These are phyloP conservation scores for Falco concolor DNA, from an alignment of 2,797 vertebrate genomes.

Conservation along the genomic window DNA sequence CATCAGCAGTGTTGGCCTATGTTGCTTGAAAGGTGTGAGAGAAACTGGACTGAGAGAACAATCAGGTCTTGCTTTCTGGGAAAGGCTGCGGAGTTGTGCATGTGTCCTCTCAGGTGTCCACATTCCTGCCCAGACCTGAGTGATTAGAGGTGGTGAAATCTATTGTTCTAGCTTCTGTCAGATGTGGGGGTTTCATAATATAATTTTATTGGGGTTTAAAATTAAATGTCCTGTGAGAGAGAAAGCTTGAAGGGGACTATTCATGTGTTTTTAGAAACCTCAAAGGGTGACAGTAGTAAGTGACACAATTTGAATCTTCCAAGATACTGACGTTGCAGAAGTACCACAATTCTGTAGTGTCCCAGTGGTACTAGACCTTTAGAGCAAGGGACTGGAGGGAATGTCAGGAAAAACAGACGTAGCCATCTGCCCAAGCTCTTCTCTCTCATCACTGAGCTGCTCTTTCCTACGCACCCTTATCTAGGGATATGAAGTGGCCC, in stretches of 20 bases:
- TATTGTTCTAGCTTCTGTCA: neutral
- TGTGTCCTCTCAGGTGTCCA: neutral
- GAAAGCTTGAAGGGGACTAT: neutral
- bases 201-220: neutral
- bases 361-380: neutral
- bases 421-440: neutral
- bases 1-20: neutral
- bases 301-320: neutral
- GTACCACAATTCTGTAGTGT: neutral
- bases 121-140: neutral
- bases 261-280: neutral
- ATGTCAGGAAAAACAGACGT: neutral
- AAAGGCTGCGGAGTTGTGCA: neutral
- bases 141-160: neutral
- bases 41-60: neutral
- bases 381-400: neutral
- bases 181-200: neutral
- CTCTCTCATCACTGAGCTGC: neutral
- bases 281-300: neutral
- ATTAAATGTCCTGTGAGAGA: neutral
- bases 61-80: neutral
- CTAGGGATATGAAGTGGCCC: neutral
- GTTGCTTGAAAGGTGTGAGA: neutral
- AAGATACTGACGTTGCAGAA: neutral
- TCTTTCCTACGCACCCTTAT: neutral